These are phyloP conservation scores for Struthidea cinerea DNA, from an alignment of 2,113 vertebrate species.

Conservation along the genomic window DNA sequence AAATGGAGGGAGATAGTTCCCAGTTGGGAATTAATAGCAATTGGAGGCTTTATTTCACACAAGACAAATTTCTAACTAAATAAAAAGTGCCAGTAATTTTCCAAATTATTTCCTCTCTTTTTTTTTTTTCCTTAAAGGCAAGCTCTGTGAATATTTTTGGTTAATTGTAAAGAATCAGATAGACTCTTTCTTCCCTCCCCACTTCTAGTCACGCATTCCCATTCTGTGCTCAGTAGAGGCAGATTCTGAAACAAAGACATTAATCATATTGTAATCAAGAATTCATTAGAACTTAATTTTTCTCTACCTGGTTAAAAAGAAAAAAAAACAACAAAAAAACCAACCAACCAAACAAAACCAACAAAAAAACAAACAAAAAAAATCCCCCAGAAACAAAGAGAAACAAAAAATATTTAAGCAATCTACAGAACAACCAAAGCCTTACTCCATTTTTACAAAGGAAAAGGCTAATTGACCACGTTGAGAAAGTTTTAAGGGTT, in stretches of 20 bases:
- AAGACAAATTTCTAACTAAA: background rate
- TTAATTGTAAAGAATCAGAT: background rate
- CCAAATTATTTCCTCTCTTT: background rate
- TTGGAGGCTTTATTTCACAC: background rate
- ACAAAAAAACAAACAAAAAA: background rate
- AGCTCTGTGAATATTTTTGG: background rate
- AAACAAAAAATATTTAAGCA: background rate
- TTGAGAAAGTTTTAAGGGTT: background rate
- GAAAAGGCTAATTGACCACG: background rate
- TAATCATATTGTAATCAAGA: background rate
- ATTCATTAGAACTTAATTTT: background rate
- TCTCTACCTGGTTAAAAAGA: background rate
- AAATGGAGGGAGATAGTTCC: background rate
- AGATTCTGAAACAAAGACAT: background rate
- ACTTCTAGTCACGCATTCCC: background rate
- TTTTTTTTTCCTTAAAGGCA: background rate
- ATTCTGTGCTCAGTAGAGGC: background rate
- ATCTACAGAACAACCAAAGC: background rate
- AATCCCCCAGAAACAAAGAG: rapidly evolving
- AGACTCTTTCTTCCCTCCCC: background rate
- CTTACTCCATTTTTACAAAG: background rate
- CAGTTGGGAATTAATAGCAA: background rate
- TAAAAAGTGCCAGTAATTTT: background rate
- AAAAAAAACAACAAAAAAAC: too few relatives aligned
- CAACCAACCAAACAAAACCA: background rate